A percentile compares a stretch with the other conserved stretches of the same genome.
Evolutionary conservation across 2,888 invertebrate species (phyloP).

Genomic region (Falcaria lacertinaria): DNA sequence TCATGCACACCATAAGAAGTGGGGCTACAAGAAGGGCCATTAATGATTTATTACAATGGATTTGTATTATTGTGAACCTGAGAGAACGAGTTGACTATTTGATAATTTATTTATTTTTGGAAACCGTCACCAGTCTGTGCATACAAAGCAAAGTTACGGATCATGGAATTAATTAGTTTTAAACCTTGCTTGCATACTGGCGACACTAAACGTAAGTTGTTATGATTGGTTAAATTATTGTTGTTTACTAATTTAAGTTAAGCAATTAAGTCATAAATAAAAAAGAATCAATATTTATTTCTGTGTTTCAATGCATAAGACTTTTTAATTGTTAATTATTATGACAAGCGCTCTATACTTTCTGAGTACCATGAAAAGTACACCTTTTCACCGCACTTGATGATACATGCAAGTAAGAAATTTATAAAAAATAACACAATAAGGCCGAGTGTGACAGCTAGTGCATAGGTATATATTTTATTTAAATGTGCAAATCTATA

Average conservation of each 20-base stretch:
- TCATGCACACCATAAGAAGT: constrained; percentile 88
- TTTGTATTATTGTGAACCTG: not conserved
- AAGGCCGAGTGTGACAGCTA: no score
- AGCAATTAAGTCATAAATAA: not conserved
- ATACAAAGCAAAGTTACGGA: not conserved
- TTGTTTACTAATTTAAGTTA: not conserved
- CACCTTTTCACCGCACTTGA: no score
- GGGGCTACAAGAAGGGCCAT: constrained; percentile 82
- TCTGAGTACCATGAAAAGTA: no score
- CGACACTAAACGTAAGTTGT: not conserved
- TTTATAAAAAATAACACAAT: no score
- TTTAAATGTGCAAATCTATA: no score
- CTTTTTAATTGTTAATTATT: not conserved
- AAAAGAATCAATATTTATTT: not conserved
- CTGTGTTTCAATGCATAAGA: not conserved
- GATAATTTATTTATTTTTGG: constrained; percentile 2
- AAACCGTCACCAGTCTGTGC: not conserved
- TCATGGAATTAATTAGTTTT: not conserved
- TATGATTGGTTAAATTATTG: not conserved
- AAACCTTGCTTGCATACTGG: not conserved
- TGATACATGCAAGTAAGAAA: no score
- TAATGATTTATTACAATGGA: constrained; percentile 21
- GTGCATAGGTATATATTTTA: no score
- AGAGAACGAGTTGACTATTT: not conserved
- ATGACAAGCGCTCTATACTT: no score